Conservation (phyloP, 2,113 vertebrate species). For the Chloropsis cyanopogon region DNA sequence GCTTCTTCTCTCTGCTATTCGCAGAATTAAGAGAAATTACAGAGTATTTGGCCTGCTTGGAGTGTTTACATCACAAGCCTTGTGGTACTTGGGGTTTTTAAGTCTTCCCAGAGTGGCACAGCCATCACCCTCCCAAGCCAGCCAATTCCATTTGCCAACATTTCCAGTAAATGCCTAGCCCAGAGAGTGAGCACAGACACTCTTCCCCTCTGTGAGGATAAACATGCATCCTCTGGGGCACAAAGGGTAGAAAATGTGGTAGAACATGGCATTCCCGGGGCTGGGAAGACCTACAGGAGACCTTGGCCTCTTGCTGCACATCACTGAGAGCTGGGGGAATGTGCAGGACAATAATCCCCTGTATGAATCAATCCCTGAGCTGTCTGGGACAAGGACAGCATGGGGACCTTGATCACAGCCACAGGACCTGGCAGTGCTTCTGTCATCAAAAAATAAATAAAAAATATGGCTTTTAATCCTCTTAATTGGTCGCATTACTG, state of each 20-base stretch:
- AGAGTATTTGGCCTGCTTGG: background rate
- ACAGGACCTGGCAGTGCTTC: background rate
- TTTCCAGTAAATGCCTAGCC: background rate
- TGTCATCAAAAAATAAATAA: background rate
- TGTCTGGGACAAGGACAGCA: background rate
- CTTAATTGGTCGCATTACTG: conserved; percentile 34
- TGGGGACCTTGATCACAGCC: background rate
- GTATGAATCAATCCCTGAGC: background rate
- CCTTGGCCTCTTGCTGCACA: background rate
- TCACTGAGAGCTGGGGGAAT: background rate
- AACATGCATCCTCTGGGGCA: background rate
- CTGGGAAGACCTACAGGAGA: background rate
- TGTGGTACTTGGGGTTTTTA: background rate
- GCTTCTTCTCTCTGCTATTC: background rate
- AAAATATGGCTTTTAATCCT: conserved; percentile 15
- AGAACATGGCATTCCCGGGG: background rate
- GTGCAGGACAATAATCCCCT: background rate
- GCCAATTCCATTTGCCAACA: background rate
- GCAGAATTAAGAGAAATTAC: background rate
- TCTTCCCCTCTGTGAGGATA: background rate
- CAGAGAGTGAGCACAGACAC: background rate
- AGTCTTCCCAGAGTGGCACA: background rate
- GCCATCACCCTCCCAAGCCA: background rate
- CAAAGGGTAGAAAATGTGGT: background rate
- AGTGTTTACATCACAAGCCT: background rate